Evolutionary conservation across 2,888 invertebrate genomes (phyloP).

Genomic region (Hedychridium roseum): DNA sequence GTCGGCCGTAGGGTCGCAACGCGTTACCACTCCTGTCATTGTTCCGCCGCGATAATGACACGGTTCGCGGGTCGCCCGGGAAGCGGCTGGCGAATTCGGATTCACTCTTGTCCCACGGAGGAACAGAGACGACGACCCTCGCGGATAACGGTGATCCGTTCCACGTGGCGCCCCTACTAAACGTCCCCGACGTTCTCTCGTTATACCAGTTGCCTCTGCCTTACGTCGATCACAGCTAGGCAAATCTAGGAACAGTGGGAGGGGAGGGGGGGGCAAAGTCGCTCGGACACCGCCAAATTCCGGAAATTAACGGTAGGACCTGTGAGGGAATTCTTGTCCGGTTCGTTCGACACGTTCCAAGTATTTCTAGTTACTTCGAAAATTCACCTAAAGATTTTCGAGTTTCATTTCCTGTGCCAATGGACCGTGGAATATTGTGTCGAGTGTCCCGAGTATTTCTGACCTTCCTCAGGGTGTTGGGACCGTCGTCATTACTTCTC

Average conservation of each 20-base stretch:
- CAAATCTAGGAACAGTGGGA: too few species aligned
- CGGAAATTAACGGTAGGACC: too few species aligned
- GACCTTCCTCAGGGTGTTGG: too few species aligned
- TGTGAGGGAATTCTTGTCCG: too few species aligned
- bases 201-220: conserved; percentile 34
- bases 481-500: conserved; percentile 29
- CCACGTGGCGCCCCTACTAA: conserved; percentile 60
- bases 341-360: too few species aligned
- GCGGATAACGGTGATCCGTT: conserved; percentile 60
- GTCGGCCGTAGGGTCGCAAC: not conserved
- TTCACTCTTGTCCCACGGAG: conserved; percentile 15
- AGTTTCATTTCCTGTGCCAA: too few species aligned
- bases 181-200: conserved; percentile 49
- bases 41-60: conserved; percentile 18
- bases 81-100: conserved; percentile 28
- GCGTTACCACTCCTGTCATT: conserved; percentile 3
- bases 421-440: too few species aligned
- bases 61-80: conserved; percentile 8
- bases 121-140: not conserved
- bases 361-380: too few species aligned
- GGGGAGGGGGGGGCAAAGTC: too few species aligned
- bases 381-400: not conserved
- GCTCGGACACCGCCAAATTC: too few species aligned
- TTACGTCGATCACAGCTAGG: conserved; percentile 1
- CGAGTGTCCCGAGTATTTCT: too few species aligned